Evolutionary conservation across 1,140 invertebrate genomes (phyloP), one percentile per base, ranked within the genome.

Genomic region (Euwallacea similis): DNA sequence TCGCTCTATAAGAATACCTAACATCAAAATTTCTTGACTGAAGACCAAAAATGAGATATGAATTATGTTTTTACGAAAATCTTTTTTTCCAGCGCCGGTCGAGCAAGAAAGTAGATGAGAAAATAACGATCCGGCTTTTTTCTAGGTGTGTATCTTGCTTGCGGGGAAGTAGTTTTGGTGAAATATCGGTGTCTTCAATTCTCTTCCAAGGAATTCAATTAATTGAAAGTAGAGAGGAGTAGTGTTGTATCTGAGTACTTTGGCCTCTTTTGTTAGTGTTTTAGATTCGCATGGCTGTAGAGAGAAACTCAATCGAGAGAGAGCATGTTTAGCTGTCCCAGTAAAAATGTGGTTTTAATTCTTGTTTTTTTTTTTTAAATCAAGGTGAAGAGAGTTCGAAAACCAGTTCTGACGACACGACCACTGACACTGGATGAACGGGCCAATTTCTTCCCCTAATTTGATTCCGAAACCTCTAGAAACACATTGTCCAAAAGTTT

Each of bases 91-190:
- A 72, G 71, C 71, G 7, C 64, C 71, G 42, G 44, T 67, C 41
- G 71, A 72, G 41, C 71, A 72, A 68, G 71, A 72, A 43, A 72
- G 11, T 63, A 72, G 71, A 72, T 72, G 71, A 72, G 63, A 72
- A 55, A 72, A 61, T 72, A 33, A 54, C 7, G 64, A 8, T 11
- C 70, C 44, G 70, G 7, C 61, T 41, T 66, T 47, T 58, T 46
- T 47, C 43, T 71, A 71, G 69, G 69, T 71, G 69, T 71, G 69
- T 71, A 71, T 55, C 13, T 53, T 71, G 66, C 66, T 42, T 67
- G 55, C 46, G 46, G 21, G 21, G 42, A 10, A 43, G 58, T 69
- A 62, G 66, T 47, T 55, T 10, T 50, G 13, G 47, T 50, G 47
- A 50, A 41, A 46, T 7, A 42, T 33, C 21, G 4, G 21, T 33